Conservation (phyloP, 2,797 vertebrate species). For the Chloroceryle amazona region DNA sequence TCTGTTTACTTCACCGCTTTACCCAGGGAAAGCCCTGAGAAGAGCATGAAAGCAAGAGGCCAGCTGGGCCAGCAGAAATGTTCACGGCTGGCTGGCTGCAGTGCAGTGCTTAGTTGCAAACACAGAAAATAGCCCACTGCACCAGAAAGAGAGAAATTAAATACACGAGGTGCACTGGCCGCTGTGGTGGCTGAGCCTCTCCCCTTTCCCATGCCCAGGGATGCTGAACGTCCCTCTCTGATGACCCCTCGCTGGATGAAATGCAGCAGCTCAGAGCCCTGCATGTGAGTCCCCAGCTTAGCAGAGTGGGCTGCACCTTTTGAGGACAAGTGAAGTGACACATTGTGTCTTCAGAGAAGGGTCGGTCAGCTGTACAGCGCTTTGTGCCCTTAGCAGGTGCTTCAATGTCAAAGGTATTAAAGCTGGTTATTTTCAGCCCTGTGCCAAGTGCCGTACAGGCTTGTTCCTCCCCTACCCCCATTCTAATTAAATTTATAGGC, state of each 20-base stretch:
- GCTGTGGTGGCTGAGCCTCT: not conserved
- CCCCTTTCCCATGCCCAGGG: not conserved
- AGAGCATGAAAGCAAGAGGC: not conserved
- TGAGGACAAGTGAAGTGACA: not conserved
- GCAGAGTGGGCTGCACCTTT: not conserved
- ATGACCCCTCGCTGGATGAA: not conserved
- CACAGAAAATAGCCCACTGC: not conserved
- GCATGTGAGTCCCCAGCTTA: not conserved
- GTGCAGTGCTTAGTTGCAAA: not conserved
- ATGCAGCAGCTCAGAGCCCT: not conserved
- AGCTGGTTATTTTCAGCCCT: slow-evolving; percentile 32
- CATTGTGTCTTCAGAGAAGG: slow-evolving; percentile 7
- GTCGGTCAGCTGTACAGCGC: not conserved
- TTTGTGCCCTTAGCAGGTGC: slow-evolving; percentile 48
- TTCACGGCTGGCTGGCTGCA: slow-evolving; percentile 3
- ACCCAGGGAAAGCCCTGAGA: slow-evolving; percentile 40
- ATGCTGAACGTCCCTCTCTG: not conserved
- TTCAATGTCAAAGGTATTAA: slow-evolving; percentile 62
- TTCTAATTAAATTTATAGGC: slow-evolving; percentile 55
- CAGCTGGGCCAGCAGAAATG: slow-evolving; percentile 21
- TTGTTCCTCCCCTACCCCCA: not conserved
- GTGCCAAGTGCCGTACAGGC: not conserved
- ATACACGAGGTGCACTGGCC: not conserved
- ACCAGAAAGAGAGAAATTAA: not conserved
- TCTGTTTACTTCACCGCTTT: not conserved